Conservation (phyloP, 2,797 vertebrate genomes). For the Parauchenoglanis punctatus region DNA sequence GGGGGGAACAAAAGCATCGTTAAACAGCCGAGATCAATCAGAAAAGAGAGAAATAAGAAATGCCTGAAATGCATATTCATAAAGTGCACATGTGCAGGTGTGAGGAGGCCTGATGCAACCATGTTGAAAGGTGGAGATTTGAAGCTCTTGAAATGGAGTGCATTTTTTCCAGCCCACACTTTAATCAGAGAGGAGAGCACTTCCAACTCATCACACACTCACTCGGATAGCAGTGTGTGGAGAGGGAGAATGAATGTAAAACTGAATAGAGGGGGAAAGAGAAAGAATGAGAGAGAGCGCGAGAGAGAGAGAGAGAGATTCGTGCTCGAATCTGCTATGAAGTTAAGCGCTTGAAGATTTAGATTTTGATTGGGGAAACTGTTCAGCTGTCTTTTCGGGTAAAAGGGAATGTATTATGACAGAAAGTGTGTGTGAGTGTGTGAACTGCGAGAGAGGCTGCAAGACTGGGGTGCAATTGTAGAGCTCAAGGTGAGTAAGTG, state of each 20-base stretch:
- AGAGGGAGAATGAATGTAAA: conserved; percentile 9
- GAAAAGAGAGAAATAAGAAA: neutral
- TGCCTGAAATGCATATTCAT: conserved; percentile 18
- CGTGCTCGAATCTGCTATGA: neutral
- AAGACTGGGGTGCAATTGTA: neutral
- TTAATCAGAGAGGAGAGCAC: conserved; percentile 48
- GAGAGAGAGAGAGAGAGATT: conserved; percentile 23
- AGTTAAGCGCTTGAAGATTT: conserved; percentile 23
- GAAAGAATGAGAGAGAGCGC: neutral
- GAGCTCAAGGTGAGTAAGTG: neutral
- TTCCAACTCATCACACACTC: conserved; percentile 42
- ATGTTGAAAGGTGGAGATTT: conserved; percentile 48
- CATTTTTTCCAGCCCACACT: conserved; percentile 47
- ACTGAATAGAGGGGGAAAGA: neutral
- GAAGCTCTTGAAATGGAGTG: conserved; percentile 52
- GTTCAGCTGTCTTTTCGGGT: conserved; percentile 34
- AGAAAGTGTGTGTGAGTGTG: conserved; percentile 10
- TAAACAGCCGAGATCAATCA: conserved; percentile 4
- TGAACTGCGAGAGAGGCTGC: neutral
- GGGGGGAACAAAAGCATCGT: neutral
- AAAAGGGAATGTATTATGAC: conserved; percentile 16
- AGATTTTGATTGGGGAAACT: conserved; percentile 22
- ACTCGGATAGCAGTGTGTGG: conserved; percentile 17
- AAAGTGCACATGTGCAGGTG: conserved; percentile 35
- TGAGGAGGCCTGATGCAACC: conserved; percentile 29